Evolutionary conservation across 2,888 invertebrate genomes (phyloP), one percentile per base, ranked within the genome.

Genomic region (Drosophila parthenogenetica): DNA sequence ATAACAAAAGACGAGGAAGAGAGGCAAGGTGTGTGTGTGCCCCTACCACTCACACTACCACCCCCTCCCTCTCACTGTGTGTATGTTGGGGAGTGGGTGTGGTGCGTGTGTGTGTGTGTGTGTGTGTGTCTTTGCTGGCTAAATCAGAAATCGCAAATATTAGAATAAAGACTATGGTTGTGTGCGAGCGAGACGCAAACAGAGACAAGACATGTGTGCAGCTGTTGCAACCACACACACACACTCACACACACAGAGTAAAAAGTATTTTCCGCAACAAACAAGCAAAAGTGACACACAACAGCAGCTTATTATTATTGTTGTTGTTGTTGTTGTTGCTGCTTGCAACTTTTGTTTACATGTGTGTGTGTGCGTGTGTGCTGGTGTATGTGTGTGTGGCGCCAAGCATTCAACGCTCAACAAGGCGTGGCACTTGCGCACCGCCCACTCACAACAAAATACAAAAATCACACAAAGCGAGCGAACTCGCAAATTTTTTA

Each of bases 221-320:
- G 78, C 67, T 61, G 66, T 72, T 74, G 74, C 78, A 74, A 62
- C 61, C 58, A 50, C 42, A 39, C 32, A 58, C 48, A 62, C 51
- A 61, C 51, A 54, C 48, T 19, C 42, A 58, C 32, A 48, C 22
- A 69, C 77, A 64, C 39, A 65, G 55, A 58, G 60, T 49, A 64
- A 87, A 84, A 83, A 69, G 77, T 88, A 77, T 86, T 82, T 73
- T 77, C 68, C 66, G 77, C 89, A 79, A 70, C 87, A 82, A 89
- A 82, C 82, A 73, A 80, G 84, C 89, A 87, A 89, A 86, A 89
- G 87, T 87, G 82, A 82, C 87, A 82, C 71, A 77, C 77, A 88
- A 79, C 87, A 82, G 70, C 84, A 82, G 86, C 69, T 75, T 81
- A 70, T 54, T 64, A 57, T 71, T 57, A 43, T 48, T 25, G 35